A percentile compares a stretch with the other conserved stretches of the same genome.
These are phyloP conservation scores for Neodontobutis hainanensis DNA, from an alignment of 2,113 vertebrate genomes.

Conservation along the genomic window DNA sequence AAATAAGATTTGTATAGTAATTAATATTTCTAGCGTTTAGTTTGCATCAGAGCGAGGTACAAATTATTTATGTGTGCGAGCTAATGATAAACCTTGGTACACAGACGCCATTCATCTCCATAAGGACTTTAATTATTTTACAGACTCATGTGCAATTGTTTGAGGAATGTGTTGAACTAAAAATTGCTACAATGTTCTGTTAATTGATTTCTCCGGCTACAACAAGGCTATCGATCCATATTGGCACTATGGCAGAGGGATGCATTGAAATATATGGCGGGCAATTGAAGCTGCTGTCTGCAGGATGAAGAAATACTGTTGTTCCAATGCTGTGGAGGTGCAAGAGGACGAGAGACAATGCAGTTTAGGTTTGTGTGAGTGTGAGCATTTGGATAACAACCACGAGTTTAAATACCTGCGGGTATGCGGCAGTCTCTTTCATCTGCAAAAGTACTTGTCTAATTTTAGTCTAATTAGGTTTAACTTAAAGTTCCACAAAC, in stretches of 20 bases:
- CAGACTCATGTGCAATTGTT: conserved; percentile 17
- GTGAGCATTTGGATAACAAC: not conserved
- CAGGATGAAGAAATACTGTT: not conserved
- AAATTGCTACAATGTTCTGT: conserved; percentile 34
- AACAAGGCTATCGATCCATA: conserved; percentile 43
- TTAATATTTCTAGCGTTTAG: conserved; percentile 49
- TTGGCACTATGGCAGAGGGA: conserved; percentile 24
- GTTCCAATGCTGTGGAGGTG: not conserved
- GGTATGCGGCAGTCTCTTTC: not conserved
- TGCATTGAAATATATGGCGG: conserved; percentile 25
- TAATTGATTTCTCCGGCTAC: conserved; percentile 44
- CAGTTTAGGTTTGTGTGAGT: not conserved
- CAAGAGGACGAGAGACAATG: not conserved
- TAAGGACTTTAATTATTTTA: conserved; percentile 29
- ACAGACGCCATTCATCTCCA: conserved; percentile 21
- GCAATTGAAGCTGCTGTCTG: conserved; percentile 5
- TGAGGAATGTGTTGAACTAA: conserved; percentile 18
- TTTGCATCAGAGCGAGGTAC: conserved; percentile 30
- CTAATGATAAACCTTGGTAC: conserved; percentile 21
- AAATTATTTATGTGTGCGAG: conserved; percentile 20
- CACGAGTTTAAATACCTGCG: not conserved
- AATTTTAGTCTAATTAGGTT: not conserved
- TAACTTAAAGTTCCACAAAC: not conserved
- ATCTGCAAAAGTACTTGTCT: not conserved
- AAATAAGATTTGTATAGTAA: conserved; percentile 46